Conservation (phyloP, 1,140 invertebrate genomes). For the Dermatophagoides farinae region DNA sequence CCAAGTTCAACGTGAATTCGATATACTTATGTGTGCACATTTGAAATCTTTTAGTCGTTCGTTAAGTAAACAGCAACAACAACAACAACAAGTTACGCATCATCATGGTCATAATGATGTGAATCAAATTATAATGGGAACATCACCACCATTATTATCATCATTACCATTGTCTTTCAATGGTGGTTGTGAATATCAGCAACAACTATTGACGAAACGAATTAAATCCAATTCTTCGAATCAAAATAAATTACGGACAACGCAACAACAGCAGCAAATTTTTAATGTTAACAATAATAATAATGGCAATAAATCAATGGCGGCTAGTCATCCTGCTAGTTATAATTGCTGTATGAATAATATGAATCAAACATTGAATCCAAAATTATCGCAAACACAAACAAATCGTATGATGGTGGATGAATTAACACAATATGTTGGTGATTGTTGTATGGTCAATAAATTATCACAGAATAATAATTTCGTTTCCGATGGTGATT, state of each 20-base stretch:
- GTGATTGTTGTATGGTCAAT: neutral
- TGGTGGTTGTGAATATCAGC: neutral
- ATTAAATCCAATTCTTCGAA: neutral
- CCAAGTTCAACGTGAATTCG: slow-evolving; percentile 1
- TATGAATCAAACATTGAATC: neutral
- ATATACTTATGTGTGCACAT: neutral
- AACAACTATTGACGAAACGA: neutral
- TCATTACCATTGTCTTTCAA: neutral
- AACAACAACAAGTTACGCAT: neutral
- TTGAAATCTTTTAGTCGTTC: neutral
- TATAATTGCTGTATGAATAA: neutral
- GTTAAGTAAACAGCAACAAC: neutral
- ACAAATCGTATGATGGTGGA: neutral
- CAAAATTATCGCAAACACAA: neutral
- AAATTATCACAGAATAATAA: neutral
- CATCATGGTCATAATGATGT: neutral
- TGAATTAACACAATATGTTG: neutral
- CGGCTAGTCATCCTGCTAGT: neutral
- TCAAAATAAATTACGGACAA: neutral
- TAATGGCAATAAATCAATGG: neutral
- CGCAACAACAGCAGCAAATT: neutral
- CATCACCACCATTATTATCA: neutral
- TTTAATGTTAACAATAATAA: too few relatives aligned
- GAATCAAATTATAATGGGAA: neutral
- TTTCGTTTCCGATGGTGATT: slow-evolving; percentile 3